Base-by-base conservation (phyloP, 1,140 invertebrate genomes). In the Zaprionus ornatus region DNA sequence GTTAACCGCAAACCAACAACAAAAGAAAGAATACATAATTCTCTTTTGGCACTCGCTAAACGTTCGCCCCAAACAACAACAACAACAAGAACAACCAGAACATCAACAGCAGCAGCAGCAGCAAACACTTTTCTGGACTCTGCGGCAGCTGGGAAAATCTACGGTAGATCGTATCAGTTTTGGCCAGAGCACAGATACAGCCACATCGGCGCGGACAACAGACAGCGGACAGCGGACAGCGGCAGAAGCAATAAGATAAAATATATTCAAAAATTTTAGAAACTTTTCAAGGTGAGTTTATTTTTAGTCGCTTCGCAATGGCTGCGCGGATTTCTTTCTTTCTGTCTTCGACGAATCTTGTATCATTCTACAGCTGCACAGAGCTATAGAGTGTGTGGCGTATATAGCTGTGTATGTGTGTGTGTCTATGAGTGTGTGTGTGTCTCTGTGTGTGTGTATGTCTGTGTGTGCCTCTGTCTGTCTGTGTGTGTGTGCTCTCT, bases 281-380 rank as follows among this genome's bases (percentile, higher is more conserved):
- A 92, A 91, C 86, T 91, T 92, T 92, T 92, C 91, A 92, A 92
- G 91, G 91, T 92, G 91, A 92, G 90, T 91, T 86, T 92, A 92
- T 92, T 92, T 92, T 86, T 92, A 92, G 85, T 70, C 65, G 40
- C 71, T 76, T 81, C 74, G 86, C 78, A 90, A 83, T 91, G 82
- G 82, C 90, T 91, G 90, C 82, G 74, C 77, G 74, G 88, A 86
- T 90, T 91, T 90, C 72, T 80, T 75, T 82, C 62, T 74, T 80
- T 76, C 72, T 74, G 77, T 76, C 72, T 86, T 10, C 29, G 29
- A 50, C 45, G n/a, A 40, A 48, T 48, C 45, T 32, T 32, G 29
- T 3, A 10, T 10, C 29, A 10, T 9, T 10, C 9, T 32, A 32
- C 29, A 32, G 29, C 29, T 32, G 29, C 29, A 32, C 29, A 32